Conservation (phyloP, 1,140 invertebrate genomes). For the Forficula auricularia region DNA sequence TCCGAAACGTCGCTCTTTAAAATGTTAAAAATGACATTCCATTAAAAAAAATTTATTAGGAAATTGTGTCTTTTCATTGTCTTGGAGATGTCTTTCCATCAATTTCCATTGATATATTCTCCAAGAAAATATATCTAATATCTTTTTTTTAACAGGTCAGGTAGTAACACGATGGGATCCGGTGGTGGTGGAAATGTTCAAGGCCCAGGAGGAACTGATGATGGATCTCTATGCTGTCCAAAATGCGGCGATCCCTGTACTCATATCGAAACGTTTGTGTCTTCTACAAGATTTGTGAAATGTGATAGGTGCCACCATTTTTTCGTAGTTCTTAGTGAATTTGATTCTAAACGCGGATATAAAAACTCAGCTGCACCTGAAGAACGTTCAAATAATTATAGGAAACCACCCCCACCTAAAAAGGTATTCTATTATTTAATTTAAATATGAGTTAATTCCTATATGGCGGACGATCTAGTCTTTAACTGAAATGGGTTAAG, state of each 20-base stretch:
- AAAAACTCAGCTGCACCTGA: conserved; percentile 58
- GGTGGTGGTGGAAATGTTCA: conserved; percentile 14
- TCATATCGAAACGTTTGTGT: conserved; percentile 91
- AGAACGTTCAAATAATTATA: conserved; percentile 42
- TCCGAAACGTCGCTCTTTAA: too few species aligned
- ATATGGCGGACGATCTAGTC: background rate
- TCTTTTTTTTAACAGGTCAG: too few species aligned
- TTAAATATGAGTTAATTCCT: conserved; percentile 4
- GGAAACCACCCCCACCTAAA: conserved; percentile 81
- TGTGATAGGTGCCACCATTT: conserved; percentile 97
- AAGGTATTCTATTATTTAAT: conserved; percentile 37
- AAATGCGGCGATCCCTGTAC: conserved; percentile 92
- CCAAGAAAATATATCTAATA: too few species aligned
- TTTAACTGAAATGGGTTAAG: background rate
- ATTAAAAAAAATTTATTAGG: too few species aligned
- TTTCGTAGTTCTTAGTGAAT: conserved; percentile 88
- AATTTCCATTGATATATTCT: too few species aligned
- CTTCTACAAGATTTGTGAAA: conserved; percentile 85
- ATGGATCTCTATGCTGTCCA: conserved; percentile 59
- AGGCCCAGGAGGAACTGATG: conserved; percentile 19
- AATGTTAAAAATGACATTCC: too few species aligned
- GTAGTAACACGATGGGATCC: too few species aligned
- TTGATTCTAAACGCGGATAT: conserved; percentile 66
- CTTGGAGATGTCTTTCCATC: too few species aligned
- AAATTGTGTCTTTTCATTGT: too few species aligned